These are phyloP conservation scores for Myotis daubentonii DNA, from an alignment of 2,797 vertebrate genomes.

Conservation along the genomic window DNA sequence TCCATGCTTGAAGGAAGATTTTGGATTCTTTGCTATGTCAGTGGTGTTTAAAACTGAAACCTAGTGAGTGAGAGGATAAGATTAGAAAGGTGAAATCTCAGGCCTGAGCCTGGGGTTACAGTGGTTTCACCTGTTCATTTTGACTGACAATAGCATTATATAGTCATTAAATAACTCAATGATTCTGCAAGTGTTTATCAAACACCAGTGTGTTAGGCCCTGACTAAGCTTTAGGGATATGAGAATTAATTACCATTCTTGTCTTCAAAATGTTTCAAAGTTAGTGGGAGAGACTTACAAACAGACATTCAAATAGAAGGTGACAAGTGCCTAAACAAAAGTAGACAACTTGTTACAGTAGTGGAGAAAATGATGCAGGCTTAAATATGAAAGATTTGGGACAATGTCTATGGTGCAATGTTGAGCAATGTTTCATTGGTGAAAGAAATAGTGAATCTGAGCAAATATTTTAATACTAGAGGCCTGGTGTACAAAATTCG, in stretches of 20 bases:
- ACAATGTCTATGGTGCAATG: neutral
- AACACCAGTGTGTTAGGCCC: neutral
- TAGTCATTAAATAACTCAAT: neutral
- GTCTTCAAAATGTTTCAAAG: neutral
- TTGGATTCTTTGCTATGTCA: neutral
- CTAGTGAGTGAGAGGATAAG: neutral
- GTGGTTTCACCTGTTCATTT: neutral
- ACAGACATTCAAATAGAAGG: neutral
- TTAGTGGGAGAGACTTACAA: neutral
- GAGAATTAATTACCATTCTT: neutral
- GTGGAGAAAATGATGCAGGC: neutral
- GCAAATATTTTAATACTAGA: slow-evolving; percentile 32
- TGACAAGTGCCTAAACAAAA: neutral
- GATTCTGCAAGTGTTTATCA: neutral
- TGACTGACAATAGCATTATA: neutral
- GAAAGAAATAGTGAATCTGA: slow-evolving; percentile 52
- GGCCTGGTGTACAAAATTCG: no score
- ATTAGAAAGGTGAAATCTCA: neutral
- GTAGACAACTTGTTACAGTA: neutral
- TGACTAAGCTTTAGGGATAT: neutral
- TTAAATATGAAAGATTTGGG: slow-evolving; percentile 25
- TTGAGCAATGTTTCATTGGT: slow-evolving; percentile 18
- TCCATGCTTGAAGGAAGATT: neutral
- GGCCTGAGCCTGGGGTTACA: neutral
- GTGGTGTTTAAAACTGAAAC: neutral